A percentile compares a stretch with the other conserved stretches of the same genome.
phyloP scores from a whole-genome alignment of 2,113 vertebrate species.

The Nerophis lumbriciformis region DNA sequence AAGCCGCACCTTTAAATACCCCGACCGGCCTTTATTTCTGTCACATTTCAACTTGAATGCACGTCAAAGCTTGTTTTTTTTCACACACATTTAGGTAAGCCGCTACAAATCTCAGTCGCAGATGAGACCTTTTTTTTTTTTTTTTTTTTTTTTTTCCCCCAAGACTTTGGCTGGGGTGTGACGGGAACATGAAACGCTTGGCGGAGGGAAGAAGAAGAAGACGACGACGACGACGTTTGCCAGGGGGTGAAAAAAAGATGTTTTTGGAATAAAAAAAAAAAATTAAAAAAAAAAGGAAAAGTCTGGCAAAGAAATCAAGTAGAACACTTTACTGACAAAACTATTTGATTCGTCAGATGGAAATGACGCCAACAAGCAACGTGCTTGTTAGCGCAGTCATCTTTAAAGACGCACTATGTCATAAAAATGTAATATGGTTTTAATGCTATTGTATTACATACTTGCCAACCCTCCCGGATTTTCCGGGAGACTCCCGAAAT shows the following conservation, averaged over 20 bases:
- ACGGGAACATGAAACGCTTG: constrained; percentile 6
- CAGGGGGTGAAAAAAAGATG: background rate
- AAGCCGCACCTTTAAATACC: constrained; percentile 14
- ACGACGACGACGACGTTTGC: background rate
- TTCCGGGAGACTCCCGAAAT: too few relatives aligned
- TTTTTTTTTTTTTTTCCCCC: background rate
- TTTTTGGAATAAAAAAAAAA: background rate
- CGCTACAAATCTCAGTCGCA: background rate
- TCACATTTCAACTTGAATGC: background rate
- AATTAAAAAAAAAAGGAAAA: too few relatives aligned
- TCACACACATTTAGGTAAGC: constrained; percentile 12
- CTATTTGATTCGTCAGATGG: background rate
- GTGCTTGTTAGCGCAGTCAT: background rate
- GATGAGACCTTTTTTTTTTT: constrained; percentile 7
- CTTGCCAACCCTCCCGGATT: too few relatives aligned
- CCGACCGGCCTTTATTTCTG: constrained; percentile 5
- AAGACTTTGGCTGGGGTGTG: background rate
- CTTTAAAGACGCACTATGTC: background rate
- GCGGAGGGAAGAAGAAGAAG: background rate
- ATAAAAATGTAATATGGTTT: background rate
- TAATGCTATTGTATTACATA: too few relatives aligned
- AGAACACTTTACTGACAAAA: background rate
- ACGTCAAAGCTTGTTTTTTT: constrained; percentile 3
- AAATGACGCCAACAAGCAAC: background rate
- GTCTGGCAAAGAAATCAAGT: too few relatives aligned